A percentile compares a stretch with the other conserved stretches of the same genome.
Conservation (phyloP, 2,113 vertebrate species). For the Phyllostomus discolor region DNA sequence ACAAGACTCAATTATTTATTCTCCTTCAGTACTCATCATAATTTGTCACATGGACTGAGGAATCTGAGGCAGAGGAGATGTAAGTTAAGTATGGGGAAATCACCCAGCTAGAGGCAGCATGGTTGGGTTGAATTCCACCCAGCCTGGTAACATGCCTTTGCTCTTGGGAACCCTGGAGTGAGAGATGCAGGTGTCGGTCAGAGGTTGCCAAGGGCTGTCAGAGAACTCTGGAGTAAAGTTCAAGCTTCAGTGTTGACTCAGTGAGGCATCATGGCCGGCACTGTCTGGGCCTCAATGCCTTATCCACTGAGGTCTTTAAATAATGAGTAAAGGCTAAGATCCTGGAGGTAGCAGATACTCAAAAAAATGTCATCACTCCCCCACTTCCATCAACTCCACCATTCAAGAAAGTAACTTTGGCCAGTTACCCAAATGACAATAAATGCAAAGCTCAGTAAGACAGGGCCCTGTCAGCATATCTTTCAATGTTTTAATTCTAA, state of each 20-base stretch:
- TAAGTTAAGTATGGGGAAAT: neutral
- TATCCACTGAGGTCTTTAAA: no score
- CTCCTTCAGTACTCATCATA: neutral
- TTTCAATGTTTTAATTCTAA: neutral
- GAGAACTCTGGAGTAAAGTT: rapidly evolving
- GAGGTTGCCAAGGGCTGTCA: neutral
- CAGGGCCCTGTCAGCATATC: neutral
- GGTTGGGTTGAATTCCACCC: neutral
- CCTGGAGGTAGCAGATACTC: neutral
- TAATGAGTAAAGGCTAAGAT: neutral
- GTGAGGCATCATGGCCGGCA: no score
- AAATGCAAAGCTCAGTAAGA: neutral
- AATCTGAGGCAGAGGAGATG: neutral
- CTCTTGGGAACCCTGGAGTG: neutral
- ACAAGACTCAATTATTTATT: neutral
- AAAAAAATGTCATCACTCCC: rapidly evolving
- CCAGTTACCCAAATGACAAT: neutral
- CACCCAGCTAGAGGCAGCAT: neutral
- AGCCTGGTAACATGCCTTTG: neutral
- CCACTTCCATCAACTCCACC: no score
- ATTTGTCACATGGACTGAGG: neutral
- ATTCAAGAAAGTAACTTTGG: neutral
- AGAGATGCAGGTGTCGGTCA: neutral
- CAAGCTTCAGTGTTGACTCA: rapidly evolving
- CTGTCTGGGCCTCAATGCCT: neutral